phyloP scores from a whole-genome alignment of 1,140 invertebrate genomes.

The Choristoneura fumiferana region DNA sequence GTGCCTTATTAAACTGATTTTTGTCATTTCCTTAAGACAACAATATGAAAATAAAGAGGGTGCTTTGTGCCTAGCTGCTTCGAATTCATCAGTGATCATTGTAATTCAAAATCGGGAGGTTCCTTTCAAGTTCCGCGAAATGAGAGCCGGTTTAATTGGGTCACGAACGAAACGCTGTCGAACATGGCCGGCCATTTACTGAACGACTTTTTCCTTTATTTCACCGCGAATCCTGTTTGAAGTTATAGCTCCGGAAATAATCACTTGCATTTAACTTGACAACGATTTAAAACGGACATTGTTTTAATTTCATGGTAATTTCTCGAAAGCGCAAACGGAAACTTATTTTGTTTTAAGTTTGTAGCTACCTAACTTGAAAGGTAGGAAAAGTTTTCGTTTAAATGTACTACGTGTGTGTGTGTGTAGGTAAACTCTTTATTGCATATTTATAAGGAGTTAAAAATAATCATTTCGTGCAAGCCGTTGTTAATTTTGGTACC shows the following conservation, averaged over 20 bases:
- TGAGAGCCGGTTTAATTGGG: conserved; percentile 56
- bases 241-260: conserved; percentile 35
- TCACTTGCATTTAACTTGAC: conserved; percentile 37
- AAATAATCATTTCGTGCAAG: too few relatives aligned
- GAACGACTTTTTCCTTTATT: conserved; percentile 49
- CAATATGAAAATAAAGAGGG: too few relatives aligned
- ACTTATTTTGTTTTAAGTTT: too few relatives aligned
- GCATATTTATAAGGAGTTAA: too few relatives aligned
- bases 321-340: too few relatives aligned
- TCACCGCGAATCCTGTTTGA: conserved; percentile 33
- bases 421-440: too few relatives aligned
- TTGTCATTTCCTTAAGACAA: too few relatives aligned
- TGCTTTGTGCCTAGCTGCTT: neutral
- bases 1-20: neutral
- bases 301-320: conserved; percentile 40
- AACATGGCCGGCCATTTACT: conserved; percentile 56
- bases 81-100: conserved; percentile 15
- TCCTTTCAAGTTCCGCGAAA: conserved; percentile 34
- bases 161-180: conserved; percentile 53
- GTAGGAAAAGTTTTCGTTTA: too few relatives aligned
- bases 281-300: conserved; percentile 25
- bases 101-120: conserved; percentile 17
- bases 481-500: too few relatives aligned
- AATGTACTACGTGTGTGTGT: too few relatives aligned
- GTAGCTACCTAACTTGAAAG: too few relatives aligned